Evolutionary conservation across 2,888 invertebrate genomes (phyloP).

Genomic region (Yponomeuta plumbellus): DNA sequence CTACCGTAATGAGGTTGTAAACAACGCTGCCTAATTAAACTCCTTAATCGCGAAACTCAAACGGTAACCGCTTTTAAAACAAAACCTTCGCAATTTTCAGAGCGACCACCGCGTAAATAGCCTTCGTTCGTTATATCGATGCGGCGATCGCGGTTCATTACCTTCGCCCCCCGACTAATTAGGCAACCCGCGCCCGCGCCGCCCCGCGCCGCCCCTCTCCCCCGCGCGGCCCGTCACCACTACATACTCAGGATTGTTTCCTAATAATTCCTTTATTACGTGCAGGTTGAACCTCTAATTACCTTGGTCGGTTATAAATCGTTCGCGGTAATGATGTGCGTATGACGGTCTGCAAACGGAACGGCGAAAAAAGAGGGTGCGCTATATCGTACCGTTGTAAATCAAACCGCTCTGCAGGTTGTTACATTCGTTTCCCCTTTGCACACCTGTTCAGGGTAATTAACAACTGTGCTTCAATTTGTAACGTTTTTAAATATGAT

Average conservation of each 20-base stretch:
- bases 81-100: constrained; percentile 72
- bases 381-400: neutral
- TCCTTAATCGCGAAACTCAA: constrained; percentile 76
- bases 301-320: constrained; percentile 49
- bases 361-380: constrained; percentile 2
- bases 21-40: constrained; percentile 75
- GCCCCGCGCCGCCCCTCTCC: constrained; percentile 30
- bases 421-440: neutral
- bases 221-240: constrained; percentile 27
- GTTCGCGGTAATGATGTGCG: constrained; percentile 27
- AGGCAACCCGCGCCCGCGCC: constrained; percentile 48
- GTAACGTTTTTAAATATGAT: neutral
- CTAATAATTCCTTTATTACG: constrained; percentile 72
- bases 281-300: constrained; percentile 52
- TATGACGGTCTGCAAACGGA: constrained; percentile 1
- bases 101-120: constrained; percentile 73
- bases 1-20: constrained; percentile 74
- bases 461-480: constrained; percentile 10
- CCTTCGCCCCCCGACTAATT: constrained; percentile 65
- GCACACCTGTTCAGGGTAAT: constrained; percentile 5
- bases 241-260: constrained; percentile 61
- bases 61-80: constrained; percentile 75
- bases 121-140: constrained; percentile 71
- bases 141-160: constrained; percentile 76
- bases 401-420: neutral